Evolutionary conservation across 2,888 invertebrate species (phyloP).

Genomic region (Agrochola circellaris): DNA sequence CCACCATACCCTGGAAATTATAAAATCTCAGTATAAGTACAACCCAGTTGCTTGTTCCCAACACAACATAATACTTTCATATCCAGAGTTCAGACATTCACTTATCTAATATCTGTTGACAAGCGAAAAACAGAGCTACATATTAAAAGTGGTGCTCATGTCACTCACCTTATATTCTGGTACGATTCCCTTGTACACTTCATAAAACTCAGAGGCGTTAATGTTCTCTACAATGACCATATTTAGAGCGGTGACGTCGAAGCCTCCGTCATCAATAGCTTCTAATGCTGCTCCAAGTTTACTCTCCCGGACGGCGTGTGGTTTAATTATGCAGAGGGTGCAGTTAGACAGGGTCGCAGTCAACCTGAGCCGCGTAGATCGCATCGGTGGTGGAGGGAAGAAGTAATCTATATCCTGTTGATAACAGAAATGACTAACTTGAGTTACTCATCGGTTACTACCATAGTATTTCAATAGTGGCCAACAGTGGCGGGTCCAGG

Average conservation of each 20-base stretch:
- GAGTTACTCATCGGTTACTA: neutral
- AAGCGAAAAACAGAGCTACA: neutral
- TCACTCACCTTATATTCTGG: conserved; percentile 92
- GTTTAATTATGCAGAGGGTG: conserved; percentile 96
- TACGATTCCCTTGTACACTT: conserved; percentile 97
- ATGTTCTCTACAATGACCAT: conserved; percentile 94
- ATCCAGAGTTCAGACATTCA: neutral
- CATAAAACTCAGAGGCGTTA: conserved; percentile 97
- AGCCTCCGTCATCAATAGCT: conserved; percentile 94
- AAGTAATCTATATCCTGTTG: conserved; percentile 91
- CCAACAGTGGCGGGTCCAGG: neutral
- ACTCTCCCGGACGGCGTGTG: conserved; percentile 95
- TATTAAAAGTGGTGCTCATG: neutral
- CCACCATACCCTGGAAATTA: conserved; percentile 93
- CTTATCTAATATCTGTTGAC: neutral
- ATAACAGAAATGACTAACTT: conserved; percentile 20
- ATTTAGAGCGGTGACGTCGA: conserved; percentile 94
- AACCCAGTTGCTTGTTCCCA: neutral
- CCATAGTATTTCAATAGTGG: neutral
- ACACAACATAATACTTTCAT: neutral
- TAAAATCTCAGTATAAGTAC: conserved; percentile 1
- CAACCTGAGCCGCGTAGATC: conserved; percentile 83
- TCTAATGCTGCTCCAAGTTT: conserved; percentile 92
- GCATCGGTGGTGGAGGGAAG: conserved; percentile 87
- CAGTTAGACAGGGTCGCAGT: conserved; percentile 92